These are phyloP conservation scores for Sterrhoptilus dennistouni DNA, from an alignment of 2,113 vertebrate genomes.

Conservation along the genomic window DNA sequence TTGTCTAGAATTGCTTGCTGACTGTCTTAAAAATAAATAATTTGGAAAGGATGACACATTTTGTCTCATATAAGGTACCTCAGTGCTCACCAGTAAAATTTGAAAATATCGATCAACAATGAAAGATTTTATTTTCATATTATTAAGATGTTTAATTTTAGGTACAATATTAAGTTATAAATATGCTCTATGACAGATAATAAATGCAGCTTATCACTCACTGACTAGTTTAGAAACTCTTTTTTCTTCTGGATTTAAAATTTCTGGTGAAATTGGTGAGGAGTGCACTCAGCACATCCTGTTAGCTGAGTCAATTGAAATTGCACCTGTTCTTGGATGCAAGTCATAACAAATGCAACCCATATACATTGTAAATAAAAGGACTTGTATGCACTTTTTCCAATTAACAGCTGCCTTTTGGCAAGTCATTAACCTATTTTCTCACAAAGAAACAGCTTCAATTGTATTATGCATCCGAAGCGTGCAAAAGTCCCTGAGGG, in stretches of 20 bases:
- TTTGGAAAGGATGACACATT: background rate
- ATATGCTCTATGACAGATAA: background rate
- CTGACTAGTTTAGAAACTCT: background rate
- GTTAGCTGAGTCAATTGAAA: conserved; percentile 48
- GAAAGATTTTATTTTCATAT: background rate
- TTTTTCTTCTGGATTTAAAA: background rate
- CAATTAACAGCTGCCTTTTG: conserved; percentile 65
- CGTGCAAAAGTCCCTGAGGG: conserved; percentile 33
- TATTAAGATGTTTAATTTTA: background rate
- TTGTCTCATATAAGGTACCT: background rate
- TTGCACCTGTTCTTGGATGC: conserved; percentile 44
- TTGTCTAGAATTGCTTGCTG: background rate
- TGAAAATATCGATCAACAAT: background rate
- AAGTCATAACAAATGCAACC: conserved; percentile 46
- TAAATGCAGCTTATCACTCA: background rate
- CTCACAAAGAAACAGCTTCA: conserved; percentile 46
- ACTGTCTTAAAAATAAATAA: background rate
- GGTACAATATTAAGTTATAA: background rate
- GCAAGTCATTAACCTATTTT: conserved; percentile 69
- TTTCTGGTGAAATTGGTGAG: background rate
- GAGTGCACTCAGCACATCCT: conserved; percentile 2
- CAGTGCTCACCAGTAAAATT: background rate
- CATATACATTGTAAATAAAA: conserved; percentile 23
- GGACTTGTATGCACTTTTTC: conserved; percentile 31
- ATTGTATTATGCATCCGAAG: conserved; percentile 59